These are phyloP conservation scores for Callipepla squamata DNA, from an alignment of 2,113 vertebrate species.

Conservation along the genomic window DNA sequence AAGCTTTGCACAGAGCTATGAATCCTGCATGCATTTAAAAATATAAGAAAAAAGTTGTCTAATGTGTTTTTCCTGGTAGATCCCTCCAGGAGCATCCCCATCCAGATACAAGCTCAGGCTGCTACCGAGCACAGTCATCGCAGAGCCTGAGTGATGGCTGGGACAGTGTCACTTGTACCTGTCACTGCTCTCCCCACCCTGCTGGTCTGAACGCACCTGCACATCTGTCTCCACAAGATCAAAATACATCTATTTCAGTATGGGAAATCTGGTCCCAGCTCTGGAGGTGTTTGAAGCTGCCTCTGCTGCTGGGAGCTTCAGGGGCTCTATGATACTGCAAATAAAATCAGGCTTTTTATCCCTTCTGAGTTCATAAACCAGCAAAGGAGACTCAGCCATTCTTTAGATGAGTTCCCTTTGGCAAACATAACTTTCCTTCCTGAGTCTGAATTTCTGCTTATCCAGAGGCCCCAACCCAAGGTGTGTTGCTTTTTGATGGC, in stretches of 20 bases:
- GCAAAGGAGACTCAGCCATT: background rate
- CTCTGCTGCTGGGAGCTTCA: background rate
- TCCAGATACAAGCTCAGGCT: background rate
- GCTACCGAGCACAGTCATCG: background rate
- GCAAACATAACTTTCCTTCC: background rate
- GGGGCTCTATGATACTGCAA: background rate
- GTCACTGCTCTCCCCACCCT: background rate
- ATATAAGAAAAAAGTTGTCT: background rate
- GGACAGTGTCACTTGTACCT: background rate
- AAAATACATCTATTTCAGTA: background rate
- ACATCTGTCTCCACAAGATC: background rate
- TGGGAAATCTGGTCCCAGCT: background rate
- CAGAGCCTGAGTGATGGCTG: background rate
- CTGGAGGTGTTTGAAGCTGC: background rate
- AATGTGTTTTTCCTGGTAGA: constrained; percentile 24
- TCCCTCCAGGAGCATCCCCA: background rate
- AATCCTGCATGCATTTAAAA: background rate
- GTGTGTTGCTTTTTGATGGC: background rate
- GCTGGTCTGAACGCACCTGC: background rate
- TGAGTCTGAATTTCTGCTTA: background rate
- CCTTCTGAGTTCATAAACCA: background rate
- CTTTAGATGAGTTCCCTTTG: background rate
- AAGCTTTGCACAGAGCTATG: background rate
- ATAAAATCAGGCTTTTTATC: background rate
- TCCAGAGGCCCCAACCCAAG: background rate